Percentiles rank a stretch among this genome's conserved stretches.
phyloP scores from a whole-genome alignment of 2,888 invertebrate genomes.

The Harmothoe impar region DNA sequence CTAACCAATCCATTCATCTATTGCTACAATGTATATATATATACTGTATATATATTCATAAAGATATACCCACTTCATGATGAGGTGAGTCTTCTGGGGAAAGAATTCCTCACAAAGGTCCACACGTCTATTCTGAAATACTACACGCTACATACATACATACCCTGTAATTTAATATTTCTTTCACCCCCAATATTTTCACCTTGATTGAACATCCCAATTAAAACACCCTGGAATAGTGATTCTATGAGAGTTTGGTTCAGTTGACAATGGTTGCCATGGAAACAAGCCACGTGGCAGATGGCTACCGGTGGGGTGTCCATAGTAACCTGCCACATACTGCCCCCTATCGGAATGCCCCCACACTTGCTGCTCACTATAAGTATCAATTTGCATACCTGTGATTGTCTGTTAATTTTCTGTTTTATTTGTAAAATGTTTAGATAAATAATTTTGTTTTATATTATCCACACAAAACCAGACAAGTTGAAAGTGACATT shows the following conservation, averaged over 20 bases:
- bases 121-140: too few relatives aligned
- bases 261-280: conserved; percentile 7
- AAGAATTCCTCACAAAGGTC: too few relatives aligned
- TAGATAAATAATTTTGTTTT: too few relatives aligned
- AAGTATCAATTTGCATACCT: not conserved
- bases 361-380: not conserved
- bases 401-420: too few relatives aligned
- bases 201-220: conserved; percentile 22
- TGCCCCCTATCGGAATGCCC: not conserved
- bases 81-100: not conserved
- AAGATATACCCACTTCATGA: too few relatives aligned
- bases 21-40: too few relatives aligned
- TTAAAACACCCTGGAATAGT: not conserved
- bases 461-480: too few relatives aligned
- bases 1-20: too few relatives aligned
- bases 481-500: too few relatives aligned
- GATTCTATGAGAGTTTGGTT: not conserved
- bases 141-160: not conserved
- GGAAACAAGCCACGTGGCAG: not conserved
- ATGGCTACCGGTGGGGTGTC: conserved; percentile 20
- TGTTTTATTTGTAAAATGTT: too few relatives aligned
- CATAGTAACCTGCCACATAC: not conserved
- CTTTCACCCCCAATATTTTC: not conserved
- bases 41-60: too few relatives aligned
- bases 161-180: not conserved